A percentile compares a stretch with the other conserved stretches of the same genome.
Evolutionary conservation across 2,797 vertebrate genomes (phyloP).

Genomic region (Craterocephalus amniculus): DNA sequence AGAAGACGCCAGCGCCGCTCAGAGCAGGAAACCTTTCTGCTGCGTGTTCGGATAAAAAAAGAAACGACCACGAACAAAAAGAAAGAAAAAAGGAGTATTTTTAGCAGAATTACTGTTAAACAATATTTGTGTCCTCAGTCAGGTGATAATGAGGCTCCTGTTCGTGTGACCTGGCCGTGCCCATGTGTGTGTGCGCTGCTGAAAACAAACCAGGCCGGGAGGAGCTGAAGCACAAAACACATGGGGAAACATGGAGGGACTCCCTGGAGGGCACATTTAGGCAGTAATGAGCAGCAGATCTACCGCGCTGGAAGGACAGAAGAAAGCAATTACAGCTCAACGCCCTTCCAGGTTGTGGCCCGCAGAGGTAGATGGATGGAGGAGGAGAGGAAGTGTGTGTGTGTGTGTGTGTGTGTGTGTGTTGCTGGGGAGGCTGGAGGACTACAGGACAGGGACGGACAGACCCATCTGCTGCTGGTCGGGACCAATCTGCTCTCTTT

Average conservation of each 20-base stretch:
- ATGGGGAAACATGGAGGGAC: conserved; percentile 33
- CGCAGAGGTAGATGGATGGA: conserved; percentile 13
- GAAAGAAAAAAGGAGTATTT: background rate
- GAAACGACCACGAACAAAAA: conserved; percentile 12
- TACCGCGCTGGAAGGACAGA: conserved; percentile 70
- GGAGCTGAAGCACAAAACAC: conserved; percentile 18
- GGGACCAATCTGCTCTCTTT: conserved; percentile 61
- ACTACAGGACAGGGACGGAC: conserved; percentile 63
- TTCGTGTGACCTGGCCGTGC: background rate
- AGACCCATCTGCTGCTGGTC: conserved; percentile 73
- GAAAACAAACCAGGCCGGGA: conserved; percentile 7
- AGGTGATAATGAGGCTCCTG: background rate
- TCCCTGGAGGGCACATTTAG: conserved; percentile 61
- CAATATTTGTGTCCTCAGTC: conserved; percentile 6
- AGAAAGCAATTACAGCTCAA: conserved; percentile 72
- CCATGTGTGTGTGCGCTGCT: background rate
- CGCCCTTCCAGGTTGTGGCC: conserved; percentile 64
- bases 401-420: conserved; percentile 43
- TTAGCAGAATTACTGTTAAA: conserved; percentile 5
- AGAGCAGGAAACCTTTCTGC: conserved; percentile 27
- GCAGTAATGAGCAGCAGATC: conserved; percentile 73
- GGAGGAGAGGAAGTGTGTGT: conserved; percentile 6
- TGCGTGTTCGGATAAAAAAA: conserved; percentile 14
- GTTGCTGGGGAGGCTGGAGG: conserved; percentile 55
- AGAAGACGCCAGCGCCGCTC: conserved; percentile 63